Percentiles rank a stretch among this genome's conserved stretches.
Evolutionary conservation across 2,113 vertebrate genomes (phyloP).

Genomic region (Pseudolaguvia tuberculata): DNA sequence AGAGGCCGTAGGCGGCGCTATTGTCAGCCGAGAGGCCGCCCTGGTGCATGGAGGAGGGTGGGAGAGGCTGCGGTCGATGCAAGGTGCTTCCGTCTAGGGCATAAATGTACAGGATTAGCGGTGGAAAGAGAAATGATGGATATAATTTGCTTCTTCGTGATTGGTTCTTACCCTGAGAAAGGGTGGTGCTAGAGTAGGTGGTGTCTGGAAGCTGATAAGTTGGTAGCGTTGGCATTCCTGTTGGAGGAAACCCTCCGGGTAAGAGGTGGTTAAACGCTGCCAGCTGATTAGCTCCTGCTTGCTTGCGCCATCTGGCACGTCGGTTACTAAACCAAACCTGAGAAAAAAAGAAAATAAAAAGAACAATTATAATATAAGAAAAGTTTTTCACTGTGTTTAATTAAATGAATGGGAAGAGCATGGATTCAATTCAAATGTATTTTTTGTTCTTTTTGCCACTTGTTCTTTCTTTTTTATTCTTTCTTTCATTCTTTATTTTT

Average conservation of each 20-base stretch:
- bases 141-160: background rate
- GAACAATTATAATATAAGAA: background rate
- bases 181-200: conserved; percentile 80
- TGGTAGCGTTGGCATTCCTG: conserved; percentile 89
- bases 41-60: conserved; percentile 98
- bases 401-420: too few relatives aligned
- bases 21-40: conserved; percentile 81
- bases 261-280: conserved; percentile 96
- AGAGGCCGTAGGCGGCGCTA: conserved; percentile 85
- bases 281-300: conserved; percentile 96
- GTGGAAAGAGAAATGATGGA: background rate
- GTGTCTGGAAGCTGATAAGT: conserved; percentile 94
- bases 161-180: conserved; percentile 84
- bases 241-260: conserved; percentile 88
- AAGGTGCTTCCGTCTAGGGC: conserved; percentile 84
- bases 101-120: conserved; percentile 6
- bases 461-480: too few relatives aligned
- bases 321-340: conserved; percentile 99
- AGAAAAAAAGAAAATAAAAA: background rate
- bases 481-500: too few relatives aligned
- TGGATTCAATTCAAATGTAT: too few relatives aligned
- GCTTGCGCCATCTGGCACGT: conserved; percentile 94
- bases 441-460: too few relatives aligned
- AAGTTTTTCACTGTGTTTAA: too few relatives aligned
- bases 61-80: conserved; percentile 94